phyloP scores from a whole-genome alignment of 1,140 invertebrate genomes.

The Sycophaga agraensis region DNA sequence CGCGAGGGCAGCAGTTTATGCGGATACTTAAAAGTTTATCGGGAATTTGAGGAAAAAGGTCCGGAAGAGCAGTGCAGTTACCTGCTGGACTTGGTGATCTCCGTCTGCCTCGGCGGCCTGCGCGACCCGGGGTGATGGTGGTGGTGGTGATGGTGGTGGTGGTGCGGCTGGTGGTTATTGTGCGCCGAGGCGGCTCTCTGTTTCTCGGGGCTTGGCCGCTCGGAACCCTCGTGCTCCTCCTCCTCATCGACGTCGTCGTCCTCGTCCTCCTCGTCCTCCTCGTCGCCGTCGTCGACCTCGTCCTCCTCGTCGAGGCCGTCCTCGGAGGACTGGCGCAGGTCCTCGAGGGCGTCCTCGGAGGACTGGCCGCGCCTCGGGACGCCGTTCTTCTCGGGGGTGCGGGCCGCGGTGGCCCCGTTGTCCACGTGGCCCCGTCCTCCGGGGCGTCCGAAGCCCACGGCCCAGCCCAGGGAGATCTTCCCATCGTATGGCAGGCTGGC shows the following conservation, averaged over 20 bases:
- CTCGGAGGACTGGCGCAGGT: constrained; percentile 62
- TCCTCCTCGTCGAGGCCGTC: constrained; percentile 40
- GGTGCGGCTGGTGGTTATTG: constrained; percentile 11
- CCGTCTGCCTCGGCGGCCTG: constrained; percentile 47
- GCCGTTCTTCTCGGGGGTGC: neutral
- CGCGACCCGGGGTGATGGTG: constrained; percentile 31
- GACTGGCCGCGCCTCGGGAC: neutral
- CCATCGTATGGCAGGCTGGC: constrained; percentile 66
- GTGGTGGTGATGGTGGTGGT: constrained; percentile 25
- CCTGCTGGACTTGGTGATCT: constrained; percentile 53
- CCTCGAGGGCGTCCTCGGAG: constrained; percentile 72
- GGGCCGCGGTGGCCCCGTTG: constrained; percentile 54
- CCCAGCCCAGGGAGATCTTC: constrained; percentile 59
- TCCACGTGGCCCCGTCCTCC: too few species aligned
- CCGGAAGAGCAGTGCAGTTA: too few species aligned
- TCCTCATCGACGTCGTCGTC: constrained; percentile 19
- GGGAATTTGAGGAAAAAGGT: too few species aligned
- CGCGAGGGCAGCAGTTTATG: too few species aligned
- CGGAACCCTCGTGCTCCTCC: constrained; percentile 4
- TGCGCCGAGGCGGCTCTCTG: constrained; percentile 31
- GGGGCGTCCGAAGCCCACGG: constrained; percentile 54
- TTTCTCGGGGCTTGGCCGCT: constrained; percentile 30
- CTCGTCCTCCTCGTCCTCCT: constrained; percentile 10
- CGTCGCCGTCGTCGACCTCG: constrained; percentile 21
- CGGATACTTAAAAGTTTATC: too few species aligned